Conservation (phyloP, 2,888 invertebrate genomes). For the Eulithis prunata region DNA sequence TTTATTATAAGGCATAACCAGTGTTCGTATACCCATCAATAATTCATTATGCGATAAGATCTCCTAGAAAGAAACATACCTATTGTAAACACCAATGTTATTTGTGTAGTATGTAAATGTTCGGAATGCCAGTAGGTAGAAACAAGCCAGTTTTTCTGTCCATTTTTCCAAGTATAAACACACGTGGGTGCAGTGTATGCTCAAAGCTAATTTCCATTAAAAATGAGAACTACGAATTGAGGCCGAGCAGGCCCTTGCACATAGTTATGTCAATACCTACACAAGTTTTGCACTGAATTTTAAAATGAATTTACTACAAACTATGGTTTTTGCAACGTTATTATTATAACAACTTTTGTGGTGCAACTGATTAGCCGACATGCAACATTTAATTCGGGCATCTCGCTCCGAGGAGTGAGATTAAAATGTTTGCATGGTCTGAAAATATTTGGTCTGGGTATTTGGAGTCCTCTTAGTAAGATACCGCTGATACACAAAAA, state of each 20-base stretch:
- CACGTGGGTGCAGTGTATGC: slow-evolving; percentile 21
- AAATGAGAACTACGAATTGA: slow-evolving; percentile 20
- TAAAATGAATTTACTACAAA: background rate
- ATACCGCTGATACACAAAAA: too few species aligned
- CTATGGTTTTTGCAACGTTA: background rate
- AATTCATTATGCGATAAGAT: too few species aligned
- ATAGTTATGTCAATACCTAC: slow-evolving; percentile 11
- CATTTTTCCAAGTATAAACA: slow-evolving; percentile 12
- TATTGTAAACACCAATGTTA: background rate
- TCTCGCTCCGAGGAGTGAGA: too few species aligned
- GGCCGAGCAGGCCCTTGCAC: slow-evolving; percentile 9
- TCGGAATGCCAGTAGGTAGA: slow-evolving; percentile 6
- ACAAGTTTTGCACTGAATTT: slow-evolving; percentile 19
- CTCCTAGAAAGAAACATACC: too few species aligned
- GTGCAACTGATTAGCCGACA: background rate
- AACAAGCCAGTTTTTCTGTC: slow-evolving; percentile 5
- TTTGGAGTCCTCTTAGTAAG: too few species aligned
- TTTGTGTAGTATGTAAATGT: slow-evolving; percentile 1
- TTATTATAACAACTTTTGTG: background rate
- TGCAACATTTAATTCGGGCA: too few species aligned
- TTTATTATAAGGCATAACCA: too few species aligned
- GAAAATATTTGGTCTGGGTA: too few species aligned
- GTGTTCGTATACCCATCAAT: too few species aligned
- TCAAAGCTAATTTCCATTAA: slow-evolving; percentile 22
- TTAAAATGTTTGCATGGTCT: too few species aligned